Evolutionary conservation across 2,888 invertebrate species (phyloP), one percentile per base, ranked within the genome.

Genomic region (Meteorus cinctellus): DNA sequence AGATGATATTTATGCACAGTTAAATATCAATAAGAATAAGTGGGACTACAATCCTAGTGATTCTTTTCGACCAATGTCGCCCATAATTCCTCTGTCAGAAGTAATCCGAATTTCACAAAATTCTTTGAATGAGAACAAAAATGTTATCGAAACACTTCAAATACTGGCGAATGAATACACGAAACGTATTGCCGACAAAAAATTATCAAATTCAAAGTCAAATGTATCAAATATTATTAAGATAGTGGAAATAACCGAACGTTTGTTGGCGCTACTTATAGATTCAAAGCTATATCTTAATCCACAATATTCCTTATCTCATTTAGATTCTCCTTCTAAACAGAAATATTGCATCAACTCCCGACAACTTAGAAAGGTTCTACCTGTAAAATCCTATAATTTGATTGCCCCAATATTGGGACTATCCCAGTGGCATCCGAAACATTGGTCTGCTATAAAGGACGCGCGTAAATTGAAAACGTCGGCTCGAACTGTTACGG

Each of bases 241-340:
- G 29, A 78, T 78, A 8, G 81, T 79, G n/a, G 82, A 79, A 74
- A 71, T 83, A 67, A 81, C 79, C 63, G 76, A 70, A 27, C 84
- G 81, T 72, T 81, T 89, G 72, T 80, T 86, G 48, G 83, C 85
- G 75, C 81, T 87, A 62, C 81, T 89, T 41, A 78, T 81, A 5
- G 85, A 89, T 19, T 89, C 88, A 5, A 86, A 82, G 75, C 81
- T 79, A 73, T 87, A 87, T 78, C 81, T 86, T 73, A 73, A 79
- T 77, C 74, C 68, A 41, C 24, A 68, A 48, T 80, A 78, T 41
- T 82, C 83, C 24, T 77, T 82, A 31, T 81, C 84, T 84, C 76
- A 88, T 76, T 82, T 84, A 36, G 27, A 81, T 75, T 86, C 86
- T 73, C 85, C 85, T 79, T 72, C 81, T n/a, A 77, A 83, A 80